Evolutionary conservation across 1,140 invertebrate genomes (phyloP).

Genomic region (Mamestra configurata): DNA sequence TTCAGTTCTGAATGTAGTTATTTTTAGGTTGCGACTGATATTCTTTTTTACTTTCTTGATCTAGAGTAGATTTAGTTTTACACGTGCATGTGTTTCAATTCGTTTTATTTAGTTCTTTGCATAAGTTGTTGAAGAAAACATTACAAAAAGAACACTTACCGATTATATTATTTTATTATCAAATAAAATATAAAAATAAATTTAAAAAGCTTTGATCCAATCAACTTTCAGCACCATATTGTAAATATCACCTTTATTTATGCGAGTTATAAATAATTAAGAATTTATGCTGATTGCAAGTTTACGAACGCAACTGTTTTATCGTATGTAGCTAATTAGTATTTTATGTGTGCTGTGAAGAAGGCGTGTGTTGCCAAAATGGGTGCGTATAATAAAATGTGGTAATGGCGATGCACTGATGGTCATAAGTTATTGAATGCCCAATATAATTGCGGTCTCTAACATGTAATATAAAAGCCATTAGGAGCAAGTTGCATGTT

Average conservation of each 20-base stretch:
- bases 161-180: background rate
- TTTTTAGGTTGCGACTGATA: conserved; percentile 7
- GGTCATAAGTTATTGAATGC: background rate
- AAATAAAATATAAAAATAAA: background rate
- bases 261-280: conserved; percentile 46
- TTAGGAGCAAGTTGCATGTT: conserved; percentile 7
- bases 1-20: conserved; percentile 3
- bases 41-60: background rate
- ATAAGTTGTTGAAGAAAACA: too few relatives aligned
- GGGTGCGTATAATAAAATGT: conserved; percentile 55
- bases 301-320: conserved; percentile 54
- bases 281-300: conserved; percentile 55
- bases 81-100: too few relatives aligned
- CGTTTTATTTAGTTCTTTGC: too few relatives aligned
- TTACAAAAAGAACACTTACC: too few relatives aligned
- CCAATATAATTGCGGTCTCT: background rate
- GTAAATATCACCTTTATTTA: conserved; percentile 39
- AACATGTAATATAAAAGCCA: conserved; percentile 1
- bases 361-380: conserved; percentile 53
- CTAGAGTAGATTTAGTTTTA: background rate
- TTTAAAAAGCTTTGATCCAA: conserved; percentile 37
- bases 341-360: conserved; percentile 59
- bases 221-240: conserved; percentile 15
- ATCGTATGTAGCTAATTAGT: conserved; percentile 60
- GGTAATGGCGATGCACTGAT: background rate